These are phyloP conservation scores for Alloscopus bannaensis DNA, from an alignment of 2,888 invertebrate genomes.

Conservation along the genomic window DNA sequence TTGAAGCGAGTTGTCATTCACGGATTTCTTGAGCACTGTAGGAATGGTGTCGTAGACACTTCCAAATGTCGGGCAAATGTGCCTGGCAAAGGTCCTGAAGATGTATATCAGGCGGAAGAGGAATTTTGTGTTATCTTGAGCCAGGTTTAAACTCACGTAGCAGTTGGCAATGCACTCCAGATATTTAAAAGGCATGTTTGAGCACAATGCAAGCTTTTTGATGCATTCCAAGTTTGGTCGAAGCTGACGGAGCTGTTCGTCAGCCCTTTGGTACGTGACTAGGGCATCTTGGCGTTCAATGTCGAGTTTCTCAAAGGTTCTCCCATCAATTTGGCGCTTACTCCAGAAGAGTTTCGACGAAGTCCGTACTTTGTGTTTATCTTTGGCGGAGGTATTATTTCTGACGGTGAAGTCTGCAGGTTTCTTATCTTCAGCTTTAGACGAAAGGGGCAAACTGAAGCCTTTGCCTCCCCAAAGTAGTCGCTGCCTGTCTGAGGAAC, in stretches of 20 bases:
- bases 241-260: constrained; percentile 2
- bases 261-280: background rate
- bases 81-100: constrained; percentile 6
- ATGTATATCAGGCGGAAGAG: constrained; percentile 22
- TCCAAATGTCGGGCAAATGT: constrained; percentile 46
- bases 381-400: background rate
- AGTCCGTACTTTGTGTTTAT: background rate
- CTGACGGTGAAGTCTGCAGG: background rate
- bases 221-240: constrained; percentile 10
- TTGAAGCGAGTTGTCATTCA: background rate
- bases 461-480: background rate
- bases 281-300: background rate
- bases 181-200: background rate
- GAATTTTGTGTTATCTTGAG: constrained; percentile 25
- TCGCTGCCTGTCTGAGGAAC: background rate
- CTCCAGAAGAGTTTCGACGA: background rate
- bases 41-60: constrained; percentile 34
- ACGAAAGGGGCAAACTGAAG: too few relatives aligned
- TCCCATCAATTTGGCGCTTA: background rate
- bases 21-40: background rate
- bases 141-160: constrained; percentile 23
- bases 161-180: constrained; percentile 41
- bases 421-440: background rate
- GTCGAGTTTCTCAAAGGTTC: background rate
- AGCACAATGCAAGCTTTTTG: constrained; percentile 16